Percentiles rank a stretch among this genome's conserved stretches.
phyloP scores from a whole-genome alignment of 2,113 vertebrate species.

The Zingel zingel region DNA sequence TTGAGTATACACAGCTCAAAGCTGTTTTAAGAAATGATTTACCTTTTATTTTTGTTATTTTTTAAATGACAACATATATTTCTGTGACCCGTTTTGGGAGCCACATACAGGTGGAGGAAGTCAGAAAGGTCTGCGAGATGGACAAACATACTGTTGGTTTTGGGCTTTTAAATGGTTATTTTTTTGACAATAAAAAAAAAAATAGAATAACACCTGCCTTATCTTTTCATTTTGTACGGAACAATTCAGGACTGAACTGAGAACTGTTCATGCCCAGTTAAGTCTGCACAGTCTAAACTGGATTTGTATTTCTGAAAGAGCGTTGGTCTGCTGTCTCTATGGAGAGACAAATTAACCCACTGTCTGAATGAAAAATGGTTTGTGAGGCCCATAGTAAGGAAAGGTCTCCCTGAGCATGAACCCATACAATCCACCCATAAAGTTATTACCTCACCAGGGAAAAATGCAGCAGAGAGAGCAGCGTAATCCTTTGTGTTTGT shows the following conservation, averaged over 20 bases:
- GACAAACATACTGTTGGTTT: background rate
- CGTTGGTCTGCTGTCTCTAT: slow-evolving; percentile 17
- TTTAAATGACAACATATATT: background rate
- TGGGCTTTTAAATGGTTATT: background rate
- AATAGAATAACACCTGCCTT: background rate
- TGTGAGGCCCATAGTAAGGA: slow-evolving; percentile 63
- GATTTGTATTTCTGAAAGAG: slow-evolving; percentile 2
- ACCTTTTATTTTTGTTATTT: background rate
- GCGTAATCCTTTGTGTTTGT: slow-evolving; percentile 51
- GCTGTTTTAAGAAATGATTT: background rate
- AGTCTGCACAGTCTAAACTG: slow-evolving; percentile 1
- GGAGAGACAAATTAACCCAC: slow-evolving; percentile 54
- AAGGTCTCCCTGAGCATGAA: slow-evolving; percentile 60
- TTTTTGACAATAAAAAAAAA: background rate
- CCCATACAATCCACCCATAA: slow-evolving; percentile 67
- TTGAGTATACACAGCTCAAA: background rate
- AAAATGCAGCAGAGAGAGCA: slow-evolving; percentile 70
- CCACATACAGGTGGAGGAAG: background rate
- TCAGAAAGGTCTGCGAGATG: background rate
- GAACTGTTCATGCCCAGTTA: background rate
- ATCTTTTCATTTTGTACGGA: background rate
- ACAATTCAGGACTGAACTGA: background rate
- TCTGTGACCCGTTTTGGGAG: background rate
- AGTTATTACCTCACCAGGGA: slow-evolving; percentile 77
- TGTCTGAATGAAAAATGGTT: slow-evolving; percentile 62